Percentiles rank a stretch among this genome's conserved stretches.
Conservation (phyloP, 2,113 vertebrate genomes). For the Atrichornis clamosus region DNA sequence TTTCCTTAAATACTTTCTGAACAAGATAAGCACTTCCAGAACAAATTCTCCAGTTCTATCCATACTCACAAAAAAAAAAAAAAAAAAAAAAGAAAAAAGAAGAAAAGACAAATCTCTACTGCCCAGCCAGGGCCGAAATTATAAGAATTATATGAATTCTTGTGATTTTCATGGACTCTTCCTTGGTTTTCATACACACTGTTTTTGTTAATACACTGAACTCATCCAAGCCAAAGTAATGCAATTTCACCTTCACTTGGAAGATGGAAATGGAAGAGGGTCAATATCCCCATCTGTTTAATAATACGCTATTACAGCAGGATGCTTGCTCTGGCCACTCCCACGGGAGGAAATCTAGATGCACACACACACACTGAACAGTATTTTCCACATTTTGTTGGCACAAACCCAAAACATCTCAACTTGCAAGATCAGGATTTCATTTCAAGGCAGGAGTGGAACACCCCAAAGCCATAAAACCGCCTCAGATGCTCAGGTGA, state of each 20-base stretch:
- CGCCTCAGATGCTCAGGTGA: neutral
- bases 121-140: neutral
- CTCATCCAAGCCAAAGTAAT: neutral
- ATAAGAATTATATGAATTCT: neutral
- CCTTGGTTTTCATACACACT: neutral
- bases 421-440: neutral
- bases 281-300: constrained; percentile 5
- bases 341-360: neutral
- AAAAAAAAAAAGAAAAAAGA: neutral
- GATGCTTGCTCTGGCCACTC: neutral
- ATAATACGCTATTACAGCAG: neutral
- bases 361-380: neutral
- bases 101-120: neutral
- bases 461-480: neutral
- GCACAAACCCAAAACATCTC: constrained; percentile 16
- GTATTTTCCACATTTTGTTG: neutral
- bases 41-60: neutral
- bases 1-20: neutral
- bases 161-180: neutral
- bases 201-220: neutral
- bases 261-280: neutral
- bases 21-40: neutral
- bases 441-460: neutral
- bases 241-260: neutral
- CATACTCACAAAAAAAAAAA: too few relatives aligned